These are phyloP conservation scores for Bergia puertoricense DNA, from an alignment of 92 coral and sea anemone genomes.

Conservation along the genomic window DNA sequence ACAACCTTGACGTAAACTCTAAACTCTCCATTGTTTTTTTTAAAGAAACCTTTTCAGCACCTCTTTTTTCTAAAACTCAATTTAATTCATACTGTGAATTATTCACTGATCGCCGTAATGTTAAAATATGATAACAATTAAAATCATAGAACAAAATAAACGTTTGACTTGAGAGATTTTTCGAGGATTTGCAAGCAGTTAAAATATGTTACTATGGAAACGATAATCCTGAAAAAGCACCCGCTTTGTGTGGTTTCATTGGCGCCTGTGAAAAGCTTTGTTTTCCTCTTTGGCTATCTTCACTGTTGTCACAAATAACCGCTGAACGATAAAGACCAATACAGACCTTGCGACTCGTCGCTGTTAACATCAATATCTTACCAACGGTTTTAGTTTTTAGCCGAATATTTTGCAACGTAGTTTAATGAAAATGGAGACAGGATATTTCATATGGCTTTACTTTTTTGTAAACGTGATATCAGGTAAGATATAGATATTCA, in stretches of 20 bases:
- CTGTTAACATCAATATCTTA: constrained; percentile 3
- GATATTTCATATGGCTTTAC: background rate
- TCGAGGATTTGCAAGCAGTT: background rate
- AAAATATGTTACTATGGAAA: constrained; percentile 39
- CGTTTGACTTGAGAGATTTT: background rate
- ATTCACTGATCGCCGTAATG: too few species aligned
- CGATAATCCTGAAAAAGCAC: constrained; percentile 19
- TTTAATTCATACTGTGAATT: background rate
- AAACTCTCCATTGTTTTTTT: background rate
- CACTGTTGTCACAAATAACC: constrained; percentile 4
- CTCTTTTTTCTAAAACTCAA: background rate
- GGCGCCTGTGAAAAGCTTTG: constrained; percentile 34
- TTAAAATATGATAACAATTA: background rate
- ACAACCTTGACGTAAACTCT: background rate
- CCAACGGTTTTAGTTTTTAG: too few species aligned
- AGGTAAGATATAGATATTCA: constrained; percentile 2
- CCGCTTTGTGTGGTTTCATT: constrained; percentile 16
- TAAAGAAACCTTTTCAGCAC: too few species aligned
- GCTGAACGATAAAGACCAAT: constrained; percentile 17
- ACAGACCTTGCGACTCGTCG: background rate
- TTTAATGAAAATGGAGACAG: background rate
- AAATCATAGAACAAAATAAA: background rate
- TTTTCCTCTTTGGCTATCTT: background rate
- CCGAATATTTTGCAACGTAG: background rate
- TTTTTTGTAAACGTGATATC: constrained; percentile 1